These are phyloP conservation scores for Nycticebus coucang DNA, from an alignment of 2,113 vertebrate species.

Conservation along the genomic window DNA sequence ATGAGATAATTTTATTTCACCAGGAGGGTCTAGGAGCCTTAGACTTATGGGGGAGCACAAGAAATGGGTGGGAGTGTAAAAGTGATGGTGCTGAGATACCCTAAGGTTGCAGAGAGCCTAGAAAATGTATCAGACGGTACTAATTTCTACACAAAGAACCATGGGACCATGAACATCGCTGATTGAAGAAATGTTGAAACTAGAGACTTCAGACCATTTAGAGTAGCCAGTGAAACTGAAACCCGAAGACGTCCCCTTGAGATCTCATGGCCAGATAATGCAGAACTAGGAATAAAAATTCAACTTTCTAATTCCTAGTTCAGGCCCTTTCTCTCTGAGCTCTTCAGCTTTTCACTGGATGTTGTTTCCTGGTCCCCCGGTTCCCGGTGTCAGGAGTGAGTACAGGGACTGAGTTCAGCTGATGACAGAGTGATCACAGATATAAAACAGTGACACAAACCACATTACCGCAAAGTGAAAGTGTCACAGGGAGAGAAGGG, in stretches of 20 bases:
- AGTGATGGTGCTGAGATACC: not conserved
- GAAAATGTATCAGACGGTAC: not conserved
- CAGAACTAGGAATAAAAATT: not conserved
- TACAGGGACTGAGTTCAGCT: too few relatives aligned
- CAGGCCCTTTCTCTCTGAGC: not conserved
- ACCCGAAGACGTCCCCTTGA: not conserved
- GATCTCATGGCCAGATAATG: not conserved
- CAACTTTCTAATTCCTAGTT: not conserved
- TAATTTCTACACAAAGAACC: not conserved
- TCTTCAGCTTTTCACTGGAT: not conserved
- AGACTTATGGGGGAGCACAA: not conserved
- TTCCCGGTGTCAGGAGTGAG: too few relatives aligned
- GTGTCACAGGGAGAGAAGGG: too few relatives aligned
- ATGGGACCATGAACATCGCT: not conserved
- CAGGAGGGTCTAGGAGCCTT: not conserved
- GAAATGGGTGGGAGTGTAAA: not conserved
- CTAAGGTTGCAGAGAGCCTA: not conserved
- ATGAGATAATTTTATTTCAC: fast-evolving
- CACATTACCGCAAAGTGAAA: too few relatives aligned
- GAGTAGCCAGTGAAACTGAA: not conserved
- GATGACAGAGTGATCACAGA: too few relatives aligned
- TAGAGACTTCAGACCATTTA: not conserved
- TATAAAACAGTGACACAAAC: too few relatives aligned
- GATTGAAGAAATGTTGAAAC: not conserved
- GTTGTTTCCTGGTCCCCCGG: too few relatives aligned